Evolutionary conservation across 2,797 vertebrate species (phyloP), one percentile per base, ranked within the genome.

Genomic region (Halcyon chelicuti): DNA sequence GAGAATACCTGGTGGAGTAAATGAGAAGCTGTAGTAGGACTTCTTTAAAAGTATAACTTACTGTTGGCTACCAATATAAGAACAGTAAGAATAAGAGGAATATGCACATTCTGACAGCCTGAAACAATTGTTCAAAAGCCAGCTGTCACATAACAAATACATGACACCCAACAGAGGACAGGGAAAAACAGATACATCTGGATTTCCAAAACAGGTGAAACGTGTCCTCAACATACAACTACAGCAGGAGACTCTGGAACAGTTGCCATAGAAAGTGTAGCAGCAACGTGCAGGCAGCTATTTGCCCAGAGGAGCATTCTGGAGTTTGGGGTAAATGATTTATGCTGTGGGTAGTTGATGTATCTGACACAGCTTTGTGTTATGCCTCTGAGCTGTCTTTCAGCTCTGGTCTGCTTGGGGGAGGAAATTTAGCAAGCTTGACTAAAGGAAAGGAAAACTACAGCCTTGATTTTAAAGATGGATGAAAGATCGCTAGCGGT

Each of bases 41-140:
- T 57, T 12, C 15, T 52, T 10, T 6, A 52, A 20, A 31, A 54
- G 8, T 37, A 17, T 20, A 18, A 44, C 25, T 70, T 66, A 37
- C 19, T 66, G 18, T 68, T 88, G 60, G n/a, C 9, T 76, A 22
- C 25, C 22, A 33, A 5, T 68, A 42, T 6, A 19, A 6, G 17
- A 76, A 39, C 16, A 8, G 8, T 13, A 71, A n/a, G 67, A 58
- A 23, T 54, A 37, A 17, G 29, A 55, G 71, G n/a, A 55, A 15
- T 49, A 12, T 8, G 19, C 28, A 10, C 0, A 0, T 49, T n/a
- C 39, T 61, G 22, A 28, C 23, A 61, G 40, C 25, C 28, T 57
- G 66, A 82, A 63, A 25, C 29, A 39, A 4, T 18, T 19, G 13
- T 28, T 77, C 19, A 40, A 55, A 54, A 44, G 23, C 8, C 16